Percentiles rank a stretch among this genome's conserved stretches.
phyloP scores from a whole-genome alignment of 1,140 invertebrate genomes.

The Melanaphis sacchari region DNA sequence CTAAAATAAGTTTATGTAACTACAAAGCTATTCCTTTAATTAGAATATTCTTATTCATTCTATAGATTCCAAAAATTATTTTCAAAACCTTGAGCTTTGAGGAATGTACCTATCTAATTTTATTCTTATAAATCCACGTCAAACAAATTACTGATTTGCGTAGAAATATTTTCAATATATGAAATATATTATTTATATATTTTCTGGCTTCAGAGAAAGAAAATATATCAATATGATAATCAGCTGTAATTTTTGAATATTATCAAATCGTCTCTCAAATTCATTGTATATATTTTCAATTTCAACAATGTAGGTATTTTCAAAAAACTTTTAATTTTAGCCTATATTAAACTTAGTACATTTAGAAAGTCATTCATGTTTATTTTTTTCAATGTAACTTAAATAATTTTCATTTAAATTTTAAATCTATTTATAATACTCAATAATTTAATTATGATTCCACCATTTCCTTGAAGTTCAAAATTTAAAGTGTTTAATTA shows the following conservation, averaged over 20 bases:
- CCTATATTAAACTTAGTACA: neutral
- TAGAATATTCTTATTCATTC: neutral
- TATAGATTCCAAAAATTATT: neutral
- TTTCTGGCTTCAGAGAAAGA: neutral
- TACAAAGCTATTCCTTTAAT: constrained; percentile 18
- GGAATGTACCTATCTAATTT: neutral
- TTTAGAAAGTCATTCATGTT: neutral
- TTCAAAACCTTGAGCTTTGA: neutral
- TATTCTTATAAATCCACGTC: constrained; percentile 9
- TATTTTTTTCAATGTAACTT: neutral
- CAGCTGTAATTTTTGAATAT: no score
- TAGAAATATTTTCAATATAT: constrained; percentile 27
- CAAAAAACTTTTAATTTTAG: neutral
- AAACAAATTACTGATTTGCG: constrained; percentile 22
- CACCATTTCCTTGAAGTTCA: neutral
- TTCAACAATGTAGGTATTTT: neutral
- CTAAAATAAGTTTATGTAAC: constrained; percentile 17
- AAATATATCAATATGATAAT: constrained; percentile 4
- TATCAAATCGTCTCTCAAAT: constrained; percentile 8
- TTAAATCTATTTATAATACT: constrained; percentile 4
- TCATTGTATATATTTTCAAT: neutral
- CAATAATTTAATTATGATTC: neutral
- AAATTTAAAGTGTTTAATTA: constrained; percentile 22
- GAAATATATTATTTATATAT: no score
- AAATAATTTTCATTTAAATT: neutral